Conservation (phyloP, 2,888 invertebrate species). For the Uropetala carovei region DNA sequence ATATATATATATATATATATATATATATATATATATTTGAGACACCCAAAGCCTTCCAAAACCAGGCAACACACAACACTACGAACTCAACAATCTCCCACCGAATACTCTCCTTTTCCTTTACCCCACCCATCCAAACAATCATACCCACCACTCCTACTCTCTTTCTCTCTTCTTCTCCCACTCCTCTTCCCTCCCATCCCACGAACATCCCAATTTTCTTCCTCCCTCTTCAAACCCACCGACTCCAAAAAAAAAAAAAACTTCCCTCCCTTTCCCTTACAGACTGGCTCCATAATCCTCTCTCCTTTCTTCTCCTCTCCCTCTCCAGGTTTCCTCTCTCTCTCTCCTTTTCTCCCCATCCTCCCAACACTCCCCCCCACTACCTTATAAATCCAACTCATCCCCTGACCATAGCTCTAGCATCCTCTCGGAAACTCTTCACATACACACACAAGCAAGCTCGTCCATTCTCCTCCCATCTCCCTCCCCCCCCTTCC, state of each 20-base stretch:
- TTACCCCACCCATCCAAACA: not conserved
- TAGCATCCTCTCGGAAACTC: slow-evolving; percentile 23
- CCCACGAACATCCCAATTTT: slow-evolving; percentile 24
- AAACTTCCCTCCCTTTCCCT: not conserved
- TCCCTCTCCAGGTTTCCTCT: not conserved
- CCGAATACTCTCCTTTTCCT: not conserved
- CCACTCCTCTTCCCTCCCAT: not conserved
- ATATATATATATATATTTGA: no score
- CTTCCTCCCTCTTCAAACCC: not conserved
- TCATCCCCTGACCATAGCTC: not conserved
- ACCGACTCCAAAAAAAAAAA: not conserved
- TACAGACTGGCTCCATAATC: not conserved
- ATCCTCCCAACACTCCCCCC: no score
- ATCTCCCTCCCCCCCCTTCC: not conserved
- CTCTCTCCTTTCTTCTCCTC: not conserved
- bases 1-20: no score
- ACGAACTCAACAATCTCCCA: not conserved
- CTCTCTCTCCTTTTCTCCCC: no score
- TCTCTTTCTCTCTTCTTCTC: not conserved
- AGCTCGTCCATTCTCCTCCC: not conserved
- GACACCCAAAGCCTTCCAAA: not conserved
- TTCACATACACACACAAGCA: not conserved
- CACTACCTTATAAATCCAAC: not conserved
- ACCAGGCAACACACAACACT: slow-evolving; percentile 19
- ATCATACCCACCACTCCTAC: not conserved